Percentiles rank a stretch among this genome's conserved stretches.
These are phyloP conservation scores for Rhimphoctona megacephalus DNA, from an alignment of 2,888 invertebrate species.

Conservation along the genomic window DNA sequence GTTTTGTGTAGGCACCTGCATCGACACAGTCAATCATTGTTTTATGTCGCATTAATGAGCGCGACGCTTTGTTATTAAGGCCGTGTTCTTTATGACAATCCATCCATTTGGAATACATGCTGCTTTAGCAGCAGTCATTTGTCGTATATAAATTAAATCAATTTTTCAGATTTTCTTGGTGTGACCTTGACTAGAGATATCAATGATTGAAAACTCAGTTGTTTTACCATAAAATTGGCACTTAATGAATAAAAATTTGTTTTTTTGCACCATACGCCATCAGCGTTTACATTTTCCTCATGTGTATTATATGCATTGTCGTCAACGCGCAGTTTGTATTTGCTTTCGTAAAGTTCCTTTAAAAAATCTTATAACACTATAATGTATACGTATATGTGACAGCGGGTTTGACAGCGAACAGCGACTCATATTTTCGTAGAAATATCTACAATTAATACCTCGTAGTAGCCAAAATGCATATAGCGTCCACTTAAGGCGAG, in stretches of 20 bases:
- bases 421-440: constrained; percentile 18
- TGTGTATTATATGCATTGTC: neutral
- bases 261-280: neutral
- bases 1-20: constrained; percentile 70
- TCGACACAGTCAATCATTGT: constrained; percentile 69
- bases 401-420: constrained; percentile 25
- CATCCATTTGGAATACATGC: neutral
- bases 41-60: constrained; percentile 47
- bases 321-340: neutral
- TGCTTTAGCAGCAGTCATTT: neutral
- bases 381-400: neutral
- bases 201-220: neutral
- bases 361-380: neutral
- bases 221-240: neutral
- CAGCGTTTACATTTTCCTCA: neutral
- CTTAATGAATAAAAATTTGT: neutral
- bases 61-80: neutral
- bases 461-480: neutral
- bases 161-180: neutral
- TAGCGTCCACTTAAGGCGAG: neutral
- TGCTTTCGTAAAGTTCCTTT: neutral
- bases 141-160: neutral
- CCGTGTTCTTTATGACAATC: neutral
- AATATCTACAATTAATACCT: neutral
- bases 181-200: constrained; percentile 6